Conservation (phyloP, 2,888 invertebrate genomes). For the Odontocolon sp. region DNA sequence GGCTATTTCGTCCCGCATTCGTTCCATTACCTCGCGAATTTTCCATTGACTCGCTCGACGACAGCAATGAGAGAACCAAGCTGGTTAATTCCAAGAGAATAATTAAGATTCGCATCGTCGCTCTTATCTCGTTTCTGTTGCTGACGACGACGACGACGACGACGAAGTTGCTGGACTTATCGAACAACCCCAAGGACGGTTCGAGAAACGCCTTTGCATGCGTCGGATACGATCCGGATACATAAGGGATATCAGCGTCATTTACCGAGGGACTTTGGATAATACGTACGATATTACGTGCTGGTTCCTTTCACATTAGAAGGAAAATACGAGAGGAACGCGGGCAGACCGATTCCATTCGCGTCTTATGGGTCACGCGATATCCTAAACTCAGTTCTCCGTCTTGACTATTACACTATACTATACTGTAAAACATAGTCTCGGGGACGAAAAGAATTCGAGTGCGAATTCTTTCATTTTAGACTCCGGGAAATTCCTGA, state of each 20-base stretch:
- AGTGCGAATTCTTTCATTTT: conserved; percentile 16
- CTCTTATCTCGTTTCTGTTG: conserved; percentile 49
- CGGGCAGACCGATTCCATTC: conserved; percentile 55
- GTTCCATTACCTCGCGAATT: conserved; percentile 22
- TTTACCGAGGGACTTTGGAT: conserved; percentile 3
- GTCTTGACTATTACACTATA: conserved; percentile 1
- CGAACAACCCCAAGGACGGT: conserved; percentile 43
- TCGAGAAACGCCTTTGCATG: conserved; percentile 21
- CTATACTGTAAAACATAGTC: conserved; percentile 16
- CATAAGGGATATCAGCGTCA: conserved; percentile 42
- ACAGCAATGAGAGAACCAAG: conserved; percentile 15
- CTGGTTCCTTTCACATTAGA: conserved; percentile 34
- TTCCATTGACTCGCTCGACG: conserved; percentile 27
- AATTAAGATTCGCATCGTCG: conserved; percentile 63
- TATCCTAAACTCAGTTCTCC: conserved; percentile 36
- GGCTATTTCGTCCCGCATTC: background rate
- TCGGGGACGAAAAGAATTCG: conserved; percentile 16
- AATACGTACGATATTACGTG: conserved; percentile 13
- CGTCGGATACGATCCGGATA: conserved; percentile 51
- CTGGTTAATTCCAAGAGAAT: conserved; percentile 50
- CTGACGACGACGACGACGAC: conserved; percentile 28
- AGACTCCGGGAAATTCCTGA: conserved; percentile 41
- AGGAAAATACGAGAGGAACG: conserved; percentile 61
- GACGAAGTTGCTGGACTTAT: conserved; percentile 46
- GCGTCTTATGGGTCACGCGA: conserved; percentile 61